A percentile compares a stretch with the other conserved stretches of the same genome.
Conservation (phyloP, 2,797 vertebrate genomes). For the Pangasius djambal region DNA sequence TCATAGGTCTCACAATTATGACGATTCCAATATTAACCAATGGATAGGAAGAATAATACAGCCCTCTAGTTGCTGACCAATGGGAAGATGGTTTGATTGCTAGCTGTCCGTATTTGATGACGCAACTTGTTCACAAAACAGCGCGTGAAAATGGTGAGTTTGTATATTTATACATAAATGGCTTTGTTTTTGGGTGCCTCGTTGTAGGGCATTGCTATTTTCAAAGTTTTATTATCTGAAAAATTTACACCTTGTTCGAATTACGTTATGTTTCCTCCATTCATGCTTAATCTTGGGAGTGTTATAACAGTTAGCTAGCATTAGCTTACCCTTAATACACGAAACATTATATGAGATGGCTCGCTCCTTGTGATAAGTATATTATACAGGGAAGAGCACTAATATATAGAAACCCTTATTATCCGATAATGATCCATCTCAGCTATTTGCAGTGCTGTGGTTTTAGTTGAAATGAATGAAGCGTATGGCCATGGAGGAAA, state of each 20-base stretch:
- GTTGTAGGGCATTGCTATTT: neutral
- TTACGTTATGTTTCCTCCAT: neutral
- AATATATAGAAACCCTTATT: neutral
- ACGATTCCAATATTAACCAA: conserved; percentile 25
- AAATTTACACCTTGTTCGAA: neutral
- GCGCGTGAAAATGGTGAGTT: conserved; percentile 59
- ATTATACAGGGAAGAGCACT: too few relatives aligned
- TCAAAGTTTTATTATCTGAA: neutral
- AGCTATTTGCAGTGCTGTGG: neutral
- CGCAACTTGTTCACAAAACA: conserved; percentile 15
- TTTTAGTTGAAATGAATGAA: neutral
- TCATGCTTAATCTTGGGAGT: neutral
- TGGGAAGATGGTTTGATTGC: neutral
- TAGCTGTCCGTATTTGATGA: neutral
- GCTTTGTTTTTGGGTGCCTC: neutral
- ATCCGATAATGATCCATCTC: neutral
- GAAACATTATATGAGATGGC: too few relatives aligned
- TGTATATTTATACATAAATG: neutral
- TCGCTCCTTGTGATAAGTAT: neutral
- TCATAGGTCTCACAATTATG: neutral
- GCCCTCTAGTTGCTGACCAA: conserved; percentile 19
- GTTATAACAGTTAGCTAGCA: neutral
- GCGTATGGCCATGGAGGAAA: too few relatives aligned
- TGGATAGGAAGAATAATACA: neutral
- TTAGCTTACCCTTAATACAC: neutral